Conservation (phyloP, 1,140 invertebrate species). For the Diorhabda carinulata region DNA sequence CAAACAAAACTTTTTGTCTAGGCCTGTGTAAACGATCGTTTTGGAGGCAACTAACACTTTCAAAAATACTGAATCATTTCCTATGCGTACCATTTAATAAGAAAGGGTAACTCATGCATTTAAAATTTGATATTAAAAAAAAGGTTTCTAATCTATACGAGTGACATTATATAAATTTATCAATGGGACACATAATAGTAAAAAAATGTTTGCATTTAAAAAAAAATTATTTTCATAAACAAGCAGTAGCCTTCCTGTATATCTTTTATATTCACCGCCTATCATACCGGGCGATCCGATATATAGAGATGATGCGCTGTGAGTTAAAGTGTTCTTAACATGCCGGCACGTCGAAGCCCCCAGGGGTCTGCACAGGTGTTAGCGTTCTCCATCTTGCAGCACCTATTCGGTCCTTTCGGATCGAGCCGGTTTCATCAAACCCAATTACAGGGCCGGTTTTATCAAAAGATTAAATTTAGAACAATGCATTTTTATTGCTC, state of each 20-base stretch:
- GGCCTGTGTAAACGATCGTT: no score
- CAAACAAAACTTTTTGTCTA: no score
- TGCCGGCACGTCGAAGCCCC: slow-evolving; percentile 35
- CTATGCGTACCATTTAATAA: no score
- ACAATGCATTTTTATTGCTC: slow-evolving; percentile 34
- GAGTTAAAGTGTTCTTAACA: slow-evolving; percentile 31
- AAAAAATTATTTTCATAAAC: no score
- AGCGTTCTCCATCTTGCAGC: slow-evolving; percentile 33
- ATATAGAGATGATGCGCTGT: slow-evolving; percentile 27
- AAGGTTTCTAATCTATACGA: no score
- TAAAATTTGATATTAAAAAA: no score
- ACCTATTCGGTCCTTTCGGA: slow-evolving; percentile 30
- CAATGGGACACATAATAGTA: no score
- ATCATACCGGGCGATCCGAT: not conserved
- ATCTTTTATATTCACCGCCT: not conserved
- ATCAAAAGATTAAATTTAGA: slow-evolving; percentile 43
- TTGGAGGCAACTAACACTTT: no score
- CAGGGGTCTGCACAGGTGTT: slow-evolving; percentile 36
- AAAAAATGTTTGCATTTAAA: no score
- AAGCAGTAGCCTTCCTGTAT: slow-evolving; percentile 9
- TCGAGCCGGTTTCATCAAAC: slow-evolving; percentile 34
- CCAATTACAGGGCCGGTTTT: slow-evolving; percentile 36
- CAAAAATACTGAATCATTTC: no score
- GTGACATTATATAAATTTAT: no score
- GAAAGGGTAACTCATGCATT: no score